Evolutionary conservation across 2,888 invertebrate genomes (phyloP).

Genomic region (Tipula helvola): DNA sequence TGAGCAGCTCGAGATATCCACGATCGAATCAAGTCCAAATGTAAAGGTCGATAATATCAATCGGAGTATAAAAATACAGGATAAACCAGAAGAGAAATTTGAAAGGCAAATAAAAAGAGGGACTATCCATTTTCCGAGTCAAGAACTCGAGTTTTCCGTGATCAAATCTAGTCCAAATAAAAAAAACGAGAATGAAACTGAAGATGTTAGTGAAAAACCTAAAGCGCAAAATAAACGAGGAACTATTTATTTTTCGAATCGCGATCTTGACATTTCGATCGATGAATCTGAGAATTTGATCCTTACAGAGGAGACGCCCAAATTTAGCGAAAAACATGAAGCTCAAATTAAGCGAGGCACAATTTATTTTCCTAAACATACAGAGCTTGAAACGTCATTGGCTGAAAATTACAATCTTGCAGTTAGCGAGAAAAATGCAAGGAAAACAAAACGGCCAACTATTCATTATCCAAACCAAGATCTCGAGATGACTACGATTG

Average conservation of each 20-base stretch:
- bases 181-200: not conserved
- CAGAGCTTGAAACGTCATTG: too few relatives aligned
- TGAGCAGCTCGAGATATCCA: not conserved
- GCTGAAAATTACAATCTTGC: too few relatives aligned
- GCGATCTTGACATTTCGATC: not conserved
- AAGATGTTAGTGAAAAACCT: not conserved
- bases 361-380: too few relatives aligned
- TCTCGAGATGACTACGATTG: not conserved
- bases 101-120: not conserved
- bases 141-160: not conserved
- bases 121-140: not conserved
- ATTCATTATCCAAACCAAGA: not conserved
- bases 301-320: not conserved
- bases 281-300: not conserved
- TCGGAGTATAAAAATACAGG: not conserved
- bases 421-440: too few relatives aligned
- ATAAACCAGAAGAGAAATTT: not conserved
- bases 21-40: not conserved
- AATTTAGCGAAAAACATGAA: not conserved
- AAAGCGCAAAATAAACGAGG: not conserved
- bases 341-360: too few relatives aligned
- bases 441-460: not conserved
- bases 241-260: not conserved
- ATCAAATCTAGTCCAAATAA: not conserved
- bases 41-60: not conserved